A percentile compares a stretch with the other conserved stretches of the same genome.
Conservation (phyloP, 2,888 invertebrate species). For the Epicampocera succincta region DNA sequence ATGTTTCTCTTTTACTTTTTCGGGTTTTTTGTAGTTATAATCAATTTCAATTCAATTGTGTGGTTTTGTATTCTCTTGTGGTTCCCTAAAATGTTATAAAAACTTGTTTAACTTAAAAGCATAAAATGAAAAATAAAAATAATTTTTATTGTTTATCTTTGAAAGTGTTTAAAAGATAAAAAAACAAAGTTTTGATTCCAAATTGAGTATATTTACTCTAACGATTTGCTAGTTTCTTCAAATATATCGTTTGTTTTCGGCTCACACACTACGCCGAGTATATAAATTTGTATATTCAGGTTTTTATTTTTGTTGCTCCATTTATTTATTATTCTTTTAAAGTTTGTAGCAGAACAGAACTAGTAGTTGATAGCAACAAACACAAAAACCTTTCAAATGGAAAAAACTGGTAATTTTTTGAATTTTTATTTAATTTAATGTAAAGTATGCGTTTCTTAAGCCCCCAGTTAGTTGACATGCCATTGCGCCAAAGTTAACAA, state of each 20-base stretch:
- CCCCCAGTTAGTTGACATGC: too few relatives aligned
- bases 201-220: constrained; percentile 4
- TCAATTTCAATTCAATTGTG: constrained; percentile 2
- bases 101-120: constrained; percentile 14
- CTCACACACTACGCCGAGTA: neutral
- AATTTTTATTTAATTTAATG: too few relatives aligned
- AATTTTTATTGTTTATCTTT: constrained; percentile 26
- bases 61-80: neutral
- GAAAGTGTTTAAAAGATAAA: constrained; percentile 27
- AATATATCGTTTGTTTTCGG: constrained; percentile 30
- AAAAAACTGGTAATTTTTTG: too few relatives aligned
- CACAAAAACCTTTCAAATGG: too few relatives aligned
- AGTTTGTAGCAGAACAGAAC: too few relatives aligned
- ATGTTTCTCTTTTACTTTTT: too few relatives aligned
- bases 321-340: neutral
- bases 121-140: constrained; percentile 13
- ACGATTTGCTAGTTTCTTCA: constrained; percentile 14
- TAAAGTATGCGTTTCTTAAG: too few relatives aligned
- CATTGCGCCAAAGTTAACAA: too few relatives aligned
- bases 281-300: neutral
- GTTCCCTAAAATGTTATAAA: constrained; percentile 3
- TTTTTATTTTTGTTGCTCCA: neutral
- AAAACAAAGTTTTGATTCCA: neutral
- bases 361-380: too few relatives aligned
- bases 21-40: neutral